These are phyloP conservation scores for Caenorhabditis afra DNA, from an alignment of 2,888 invertebrate genomes.

Conservation along the genomic window DNA sequence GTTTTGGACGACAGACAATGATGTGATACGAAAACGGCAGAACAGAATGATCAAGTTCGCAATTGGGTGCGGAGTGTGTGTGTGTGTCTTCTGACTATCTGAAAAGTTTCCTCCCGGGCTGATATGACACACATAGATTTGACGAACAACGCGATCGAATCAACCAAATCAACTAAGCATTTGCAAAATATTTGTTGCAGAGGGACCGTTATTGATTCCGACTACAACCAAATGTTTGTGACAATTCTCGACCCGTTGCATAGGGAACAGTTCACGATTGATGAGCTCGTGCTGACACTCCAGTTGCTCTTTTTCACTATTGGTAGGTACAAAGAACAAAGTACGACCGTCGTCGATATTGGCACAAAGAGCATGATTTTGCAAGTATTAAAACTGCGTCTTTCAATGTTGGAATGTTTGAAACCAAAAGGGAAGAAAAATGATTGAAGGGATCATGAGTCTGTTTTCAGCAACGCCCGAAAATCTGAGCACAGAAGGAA, in stretches of 20 bases:
- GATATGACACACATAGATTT: slow-evolving; percentile 27
- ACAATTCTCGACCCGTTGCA: slow-evolving; percentile 50
- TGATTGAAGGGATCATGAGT: too few species aligned
- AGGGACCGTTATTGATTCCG: slow-evolving; percentile 8
- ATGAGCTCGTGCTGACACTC: slow-evolving; percentile 45
- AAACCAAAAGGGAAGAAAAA: too few species aligned
- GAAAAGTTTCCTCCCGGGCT: neutral
- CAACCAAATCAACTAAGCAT: too few species aligned
- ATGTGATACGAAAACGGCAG: neutral
- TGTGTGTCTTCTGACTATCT: slow-evolving; percentile 40
- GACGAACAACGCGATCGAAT: slow-evolving; percentile 22
- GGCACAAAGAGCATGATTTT: slow-evolving; percentile 37
- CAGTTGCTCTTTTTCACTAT: slow-evolving; percentile 51
- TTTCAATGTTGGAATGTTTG: neutral
- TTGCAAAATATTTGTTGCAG: slow-evolving; percentile 21
- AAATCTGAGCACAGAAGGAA: slow-evolving; percentile 16
- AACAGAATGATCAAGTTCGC: slow-evolving; percentile 32
- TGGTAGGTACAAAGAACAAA: slow-evolving; percentile 46
- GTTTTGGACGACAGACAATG: slow-evolving; percentile 3
- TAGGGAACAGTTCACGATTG: slow-evolving; percentile 50
- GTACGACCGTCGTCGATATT: slow-evolving; percentile 44
- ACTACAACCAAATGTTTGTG: slow-evolving; percentile 52
- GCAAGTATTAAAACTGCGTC: neutral
- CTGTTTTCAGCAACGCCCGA: slow-evolving; percentile 39
- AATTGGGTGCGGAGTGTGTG: slow-evolving; percentile 18